Evolutionary conservation across 2,888 invertebrate genomes (phyloP).

Genomic region (Scrobipalpa costella): DNA sequence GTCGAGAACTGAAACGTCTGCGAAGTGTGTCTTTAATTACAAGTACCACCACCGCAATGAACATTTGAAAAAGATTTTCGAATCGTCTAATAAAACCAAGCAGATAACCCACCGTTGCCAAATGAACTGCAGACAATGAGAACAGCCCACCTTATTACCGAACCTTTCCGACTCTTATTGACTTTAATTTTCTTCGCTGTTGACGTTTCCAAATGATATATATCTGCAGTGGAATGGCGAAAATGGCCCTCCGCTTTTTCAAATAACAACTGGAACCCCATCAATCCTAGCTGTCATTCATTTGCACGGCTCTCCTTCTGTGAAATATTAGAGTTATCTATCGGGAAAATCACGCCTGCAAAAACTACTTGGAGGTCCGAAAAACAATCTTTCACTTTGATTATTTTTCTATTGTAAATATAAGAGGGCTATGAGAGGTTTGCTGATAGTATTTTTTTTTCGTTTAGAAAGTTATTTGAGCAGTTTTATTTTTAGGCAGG

Average conservation of each 20-base stretch:
- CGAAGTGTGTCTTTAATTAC: too few species aligned
- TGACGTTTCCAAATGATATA: slow-evolving; percentile 78
- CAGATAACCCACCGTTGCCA: not conserved
- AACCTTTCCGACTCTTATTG: slow-evolving; percentile 65
- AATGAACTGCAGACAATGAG: slow-evolving; percentile 18
- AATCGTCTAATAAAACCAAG: not conserved
- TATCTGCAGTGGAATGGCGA: slow-evolving; percentile 65
- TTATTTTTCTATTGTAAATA: slow-evolving; percentile 79
- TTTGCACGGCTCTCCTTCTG: slow-evolving; percentile 64
- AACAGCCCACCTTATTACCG: slow-evolving; percentile 56
- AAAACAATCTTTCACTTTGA: slow-evolving; percentile 69
- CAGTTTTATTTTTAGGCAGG: too few species aligned
- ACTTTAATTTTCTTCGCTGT: slow-evolving; percentile 79
- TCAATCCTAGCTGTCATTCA: slow-evolving; percentile 76
- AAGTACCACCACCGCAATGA: not conserved
- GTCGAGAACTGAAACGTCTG: too few species aligned
- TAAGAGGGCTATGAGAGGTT: slow-evolving; percentile 59
- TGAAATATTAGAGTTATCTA: slow-evolving; percentile 77
- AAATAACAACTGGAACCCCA: slow-evolving; percentile 75
- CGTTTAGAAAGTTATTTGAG: slow-evolving; percentile 32
- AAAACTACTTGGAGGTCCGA: slow-evolving; percentile 66
- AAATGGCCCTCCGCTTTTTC: slow-evolving; percentile 78
- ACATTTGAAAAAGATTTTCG: not conserved
- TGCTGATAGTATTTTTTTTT: slow-evolving; percentile 44
- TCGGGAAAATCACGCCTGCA: slow-evolving; percentile 67